Evolutionary conservation across 2,113 vertebrate genomes (phyloP).

Genomic region (Acanthisitta chloris): DNA sequence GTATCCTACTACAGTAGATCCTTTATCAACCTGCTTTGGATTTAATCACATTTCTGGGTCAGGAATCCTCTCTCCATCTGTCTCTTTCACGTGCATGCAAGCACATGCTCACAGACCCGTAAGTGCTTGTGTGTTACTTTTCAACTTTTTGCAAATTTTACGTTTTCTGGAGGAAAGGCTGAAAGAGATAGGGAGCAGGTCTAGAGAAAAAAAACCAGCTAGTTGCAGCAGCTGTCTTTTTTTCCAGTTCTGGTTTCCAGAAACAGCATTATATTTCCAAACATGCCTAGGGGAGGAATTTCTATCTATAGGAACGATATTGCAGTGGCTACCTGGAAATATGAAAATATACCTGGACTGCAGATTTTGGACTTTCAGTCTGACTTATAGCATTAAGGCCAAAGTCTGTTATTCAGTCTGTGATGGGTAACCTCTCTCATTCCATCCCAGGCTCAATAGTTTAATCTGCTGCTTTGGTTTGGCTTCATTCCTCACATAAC

Average conservation of each 20-base stretch:
- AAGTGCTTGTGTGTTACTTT: background rate
- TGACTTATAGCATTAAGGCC: background rate
- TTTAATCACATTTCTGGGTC: constrained; percentile 61
- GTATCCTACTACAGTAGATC: constrained; percentile 47
- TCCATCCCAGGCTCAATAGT: background rate
- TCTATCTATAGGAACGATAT: background rate
- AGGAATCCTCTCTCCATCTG: constrained; percentile 1
- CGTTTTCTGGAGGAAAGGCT: background rate
- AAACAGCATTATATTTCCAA: background rate
- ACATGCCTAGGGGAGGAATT: background rate
- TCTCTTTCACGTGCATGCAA: constrained; percentile 20
- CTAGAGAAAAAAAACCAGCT: background rate
- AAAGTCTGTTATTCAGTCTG: background rate
- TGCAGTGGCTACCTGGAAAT: background rate
- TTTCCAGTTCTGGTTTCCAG: background rate
- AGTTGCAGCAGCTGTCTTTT: background rate
- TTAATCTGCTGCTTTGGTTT: background rate
- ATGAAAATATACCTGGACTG: background rate
- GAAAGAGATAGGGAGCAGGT: background rate
- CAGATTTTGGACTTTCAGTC: background rate
- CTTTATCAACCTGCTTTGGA: constrained; percentile 67
- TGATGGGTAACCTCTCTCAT: background rate
- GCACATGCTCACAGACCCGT: background rate
- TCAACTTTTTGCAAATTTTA: background rate
- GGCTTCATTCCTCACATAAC: background rate